These are phyloP conservation scores for Petroica traversi DNA, from an alignment of 2,113 vertebrate species.

Conservation along the genomic window DNA sequence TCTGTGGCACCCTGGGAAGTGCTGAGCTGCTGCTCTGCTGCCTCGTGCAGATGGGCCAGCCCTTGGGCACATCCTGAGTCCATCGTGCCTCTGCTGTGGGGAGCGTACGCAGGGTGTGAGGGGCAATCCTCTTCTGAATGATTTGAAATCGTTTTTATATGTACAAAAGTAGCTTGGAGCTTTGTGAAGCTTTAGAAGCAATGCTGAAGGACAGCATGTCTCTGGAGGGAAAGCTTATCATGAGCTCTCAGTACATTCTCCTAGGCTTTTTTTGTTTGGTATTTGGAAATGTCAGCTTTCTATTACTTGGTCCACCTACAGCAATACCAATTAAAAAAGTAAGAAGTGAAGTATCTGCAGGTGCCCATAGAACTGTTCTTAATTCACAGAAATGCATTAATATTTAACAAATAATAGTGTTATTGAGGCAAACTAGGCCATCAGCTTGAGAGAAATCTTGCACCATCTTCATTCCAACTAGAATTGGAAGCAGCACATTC, in stretches of 20 bases:
- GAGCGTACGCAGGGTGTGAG: rapidly evolving
- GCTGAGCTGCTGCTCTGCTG: neutral
- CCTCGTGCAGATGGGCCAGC: rapidly evolving
- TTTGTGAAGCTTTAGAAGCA: neutral
- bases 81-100: rapidly evolving
- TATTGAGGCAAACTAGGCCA: conserved; percentile 41
- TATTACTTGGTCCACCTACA: conserved; percentile 18
- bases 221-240: neutral
- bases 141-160: neutral
- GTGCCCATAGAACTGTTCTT: conserved; percentile 32
- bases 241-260: neutral
- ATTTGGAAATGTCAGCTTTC: conserved; percentile 40
- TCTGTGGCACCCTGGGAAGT: rapidly evolving
- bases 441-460: conserved; percentile 3
- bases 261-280: neutral
- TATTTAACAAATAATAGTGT: conserved; percentile 52
- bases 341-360: conserved; percentile 1
- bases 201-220: neutral
- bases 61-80: neutral
- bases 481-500: conserved; percentile 17
- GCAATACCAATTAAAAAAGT: conserved; percentile 26
- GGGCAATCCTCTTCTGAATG: neutral
- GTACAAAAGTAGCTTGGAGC: neutral
- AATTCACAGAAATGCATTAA: conserved; percentile 46
- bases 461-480: conserved; percentile 44